Conservation (phyloP, 2,797 vertebrate genomes). For the Bradypus variegatus region DNA sequence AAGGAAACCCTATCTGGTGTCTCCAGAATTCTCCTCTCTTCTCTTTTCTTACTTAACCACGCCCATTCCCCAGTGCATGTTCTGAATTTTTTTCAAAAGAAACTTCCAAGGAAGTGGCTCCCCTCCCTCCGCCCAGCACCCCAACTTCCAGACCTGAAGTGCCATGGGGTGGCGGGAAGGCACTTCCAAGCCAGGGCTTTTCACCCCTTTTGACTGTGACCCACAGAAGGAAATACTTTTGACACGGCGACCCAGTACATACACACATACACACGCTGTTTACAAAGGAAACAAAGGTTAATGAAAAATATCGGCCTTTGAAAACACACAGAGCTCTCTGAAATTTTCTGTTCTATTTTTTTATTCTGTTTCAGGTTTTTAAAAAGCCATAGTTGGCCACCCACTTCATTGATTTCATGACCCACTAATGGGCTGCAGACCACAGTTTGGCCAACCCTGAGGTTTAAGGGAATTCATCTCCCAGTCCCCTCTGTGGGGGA, state of each 20-base stretch:
- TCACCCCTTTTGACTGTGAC: neutral
- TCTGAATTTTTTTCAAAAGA: constrained; percentile 57
- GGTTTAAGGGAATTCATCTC: constrained; percentile 9
- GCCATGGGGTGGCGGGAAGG: neutral
- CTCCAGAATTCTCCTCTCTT: neutral
- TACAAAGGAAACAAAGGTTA: neutral
- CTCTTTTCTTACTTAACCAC: neutral
- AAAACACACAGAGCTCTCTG: neutral
- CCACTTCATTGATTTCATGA: constrained; percentile 10
- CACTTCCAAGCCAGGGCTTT: neutral
- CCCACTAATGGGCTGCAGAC: neutral
- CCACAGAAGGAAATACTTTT: neutral
- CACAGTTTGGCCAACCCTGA: neutral
- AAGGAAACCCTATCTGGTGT: neutral
- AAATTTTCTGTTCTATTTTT: neutral
- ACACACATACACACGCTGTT: neutral
- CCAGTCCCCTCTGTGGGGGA: neutral
- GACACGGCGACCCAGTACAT: neutral
- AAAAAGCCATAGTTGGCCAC: neutral
- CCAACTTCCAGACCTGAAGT: no score
- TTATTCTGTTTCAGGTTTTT: neutral
- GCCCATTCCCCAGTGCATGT: constrained; percentile 28
- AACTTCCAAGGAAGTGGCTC: neutral
- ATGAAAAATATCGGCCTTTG: neutral
- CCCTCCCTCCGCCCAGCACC: no score